phyloP scores from a whole-genome alignment of 2,797 vertebrate genomes.

The Loris lydekkerianus region DNA sequence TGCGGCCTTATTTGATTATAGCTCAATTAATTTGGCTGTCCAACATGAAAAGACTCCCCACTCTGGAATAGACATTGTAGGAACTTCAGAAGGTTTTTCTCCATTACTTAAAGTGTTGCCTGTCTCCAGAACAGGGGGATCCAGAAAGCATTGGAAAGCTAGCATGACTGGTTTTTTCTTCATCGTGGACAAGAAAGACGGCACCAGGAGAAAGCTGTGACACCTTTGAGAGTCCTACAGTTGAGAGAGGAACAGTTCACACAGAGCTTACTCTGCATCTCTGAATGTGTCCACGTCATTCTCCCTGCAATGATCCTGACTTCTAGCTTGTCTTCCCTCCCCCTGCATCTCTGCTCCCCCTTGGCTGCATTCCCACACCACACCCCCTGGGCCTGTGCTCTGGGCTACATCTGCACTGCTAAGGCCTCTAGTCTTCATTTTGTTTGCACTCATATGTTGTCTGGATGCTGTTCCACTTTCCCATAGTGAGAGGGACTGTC shows the following conservation, averaged over 20 bases:
- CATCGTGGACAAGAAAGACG: background rate
- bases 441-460: background rate
- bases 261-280: background rate
- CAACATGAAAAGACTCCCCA: background rate
- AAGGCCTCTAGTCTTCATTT: background rate
- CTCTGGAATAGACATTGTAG: background rate
- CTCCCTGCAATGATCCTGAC: too few species aligned
- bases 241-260: background rate
- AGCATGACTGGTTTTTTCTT: background rate
- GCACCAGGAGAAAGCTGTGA: background rate
- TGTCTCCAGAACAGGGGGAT: background rate
- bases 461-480: background rate
- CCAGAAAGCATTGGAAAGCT: background rate
- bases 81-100: background rate
- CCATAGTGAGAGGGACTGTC: background rate
- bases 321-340: background rate
- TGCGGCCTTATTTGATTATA: background rate
- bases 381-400: too few species aligned
- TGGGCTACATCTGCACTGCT: accelerated
- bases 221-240: background rate
- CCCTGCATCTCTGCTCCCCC: background rate
- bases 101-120: background rate
- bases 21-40: background rate
- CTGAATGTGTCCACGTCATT: background rate
- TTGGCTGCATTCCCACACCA: too few species aligned